A percentile compares a stretch with the other conserved stretches of the same genome.
These are phyloP conservation scores for Oncorhynchus keta DNA, from an alignment of 2,113 vertebrate species.

Conservation along the genomic window DNA sequence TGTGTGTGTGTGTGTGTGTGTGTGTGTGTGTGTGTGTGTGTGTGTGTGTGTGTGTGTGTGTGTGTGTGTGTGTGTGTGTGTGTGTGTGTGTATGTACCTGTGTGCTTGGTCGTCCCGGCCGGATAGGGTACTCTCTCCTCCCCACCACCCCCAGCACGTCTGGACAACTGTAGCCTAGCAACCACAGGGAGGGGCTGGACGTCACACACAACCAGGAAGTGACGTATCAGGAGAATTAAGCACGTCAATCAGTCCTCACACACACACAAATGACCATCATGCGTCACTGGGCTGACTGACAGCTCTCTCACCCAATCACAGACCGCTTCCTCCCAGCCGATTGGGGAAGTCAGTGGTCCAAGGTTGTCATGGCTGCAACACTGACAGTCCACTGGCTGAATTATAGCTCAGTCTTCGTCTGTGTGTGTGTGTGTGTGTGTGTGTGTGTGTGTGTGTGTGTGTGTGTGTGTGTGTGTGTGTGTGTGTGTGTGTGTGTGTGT, in stretches of 20 bases:
- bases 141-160: conserved; percentile 61
- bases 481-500: neutral
- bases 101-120: conserved; percentile 26
- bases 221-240: neutral
- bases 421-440: neutral
- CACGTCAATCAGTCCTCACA: neutral
- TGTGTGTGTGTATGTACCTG: conserved; percentile 6
- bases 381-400: neutral
- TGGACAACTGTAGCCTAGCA: conserved; percentile 67
- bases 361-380: no score
- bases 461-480: neutral
- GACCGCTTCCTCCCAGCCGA: no score
- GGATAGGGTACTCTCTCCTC: conserved; percentile 46
- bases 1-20: no score
- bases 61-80: neutral
- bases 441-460: neutral
- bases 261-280: no score
- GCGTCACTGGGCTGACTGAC: no score
- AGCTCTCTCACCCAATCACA: no score
- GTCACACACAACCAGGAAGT: conserved; percentile 19
- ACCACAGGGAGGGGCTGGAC: conserved; percentile 34
- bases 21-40: neutral
- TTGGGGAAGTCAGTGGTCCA: no score
- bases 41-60: no score
- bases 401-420: neutral